A percentile compares a stretch with the other conserved stretches of the same genome.
phyloP scores from a whole-genome alignment of 2,888 invertebrate species.

The Ormia ochracea region DNA sequence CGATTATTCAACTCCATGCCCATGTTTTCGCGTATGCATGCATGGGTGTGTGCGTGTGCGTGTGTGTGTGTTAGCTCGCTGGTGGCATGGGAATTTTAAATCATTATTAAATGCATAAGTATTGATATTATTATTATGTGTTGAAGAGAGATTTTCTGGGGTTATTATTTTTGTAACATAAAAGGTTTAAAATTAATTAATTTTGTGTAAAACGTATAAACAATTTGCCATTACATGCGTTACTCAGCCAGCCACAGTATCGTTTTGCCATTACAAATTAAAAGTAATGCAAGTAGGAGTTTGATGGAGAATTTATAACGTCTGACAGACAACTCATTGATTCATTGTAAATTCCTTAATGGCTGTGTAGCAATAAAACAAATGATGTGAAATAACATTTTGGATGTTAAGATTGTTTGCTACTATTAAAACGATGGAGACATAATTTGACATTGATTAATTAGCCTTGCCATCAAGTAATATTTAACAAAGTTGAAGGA shows the following conservation, averaged over 20 bases:
- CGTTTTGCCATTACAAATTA: not conserved
- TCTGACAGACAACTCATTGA: slow-evolving; percentile 42
- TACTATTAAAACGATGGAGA: not conserved
- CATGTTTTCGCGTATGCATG: not conserved
- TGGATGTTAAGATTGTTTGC: not conserved
- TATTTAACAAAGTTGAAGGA: not conserved
- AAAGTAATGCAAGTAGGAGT: not conserved
- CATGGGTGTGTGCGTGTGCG: not conserved
- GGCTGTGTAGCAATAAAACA: slow-evolving; percentile 17
- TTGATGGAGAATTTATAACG: slow-evolving; percentile 13
- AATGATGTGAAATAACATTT: not conserved
- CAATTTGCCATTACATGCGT: slow-evolving; percentile 33
- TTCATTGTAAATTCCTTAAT: slow-evolving; percentile 40
- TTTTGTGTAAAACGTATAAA: slow-evolving; percentile 58
- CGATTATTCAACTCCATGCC: not conserved
- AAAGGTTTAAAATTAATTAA: slow-evolving; percentile 63
- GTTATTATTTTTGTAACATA: slow-evolving; percentile 59
- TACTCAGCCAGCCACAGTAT: slow-evolving; percentile 6
- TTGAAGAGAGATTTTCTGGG: slow-evolving; percentile 55
- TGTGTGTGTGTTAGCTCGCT: not conserved
- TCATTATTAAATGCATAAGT: slow-evolving; percentile 59
- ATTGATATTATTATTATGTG: slow-evolving; percentile 61
- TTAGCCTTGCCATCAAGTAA: slow-evolving; percentile 23
- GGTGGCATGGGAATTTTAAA: slow-evolving; percentile 48
- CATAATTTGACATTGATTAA: slow-evolving; percentile 34